A percentile compares a stretch with the other conserved stretches of the same genome.
Conservation (phyloP, 1,140 invertebrate genomes). For the Drosophila burlai region DNA sequence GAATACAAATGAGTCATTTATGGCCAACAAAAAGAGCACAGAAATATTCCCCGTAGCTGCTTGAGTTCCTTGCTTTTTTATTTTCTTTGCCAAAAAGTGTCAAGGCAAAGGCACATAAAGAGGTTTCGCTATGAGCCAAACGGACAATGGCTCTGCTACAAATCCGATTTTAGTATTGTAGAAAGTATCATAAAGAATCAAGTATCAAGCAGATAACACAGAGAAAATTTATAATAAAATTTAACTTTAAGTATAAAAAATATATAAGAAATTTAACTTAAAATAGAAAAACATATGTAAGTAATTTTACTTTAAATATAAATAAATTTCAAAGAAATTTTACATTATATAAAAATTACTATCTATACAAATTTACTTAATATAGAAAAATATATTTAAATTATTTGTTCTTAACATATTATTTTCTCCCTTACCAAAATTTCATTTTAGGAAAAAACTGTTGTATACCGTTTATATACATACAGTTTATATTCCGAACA, state of each 20-base stretch:
- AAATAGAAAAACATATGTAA: not conserved
- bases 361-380: no score
- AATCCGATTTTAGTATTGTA: not conserved
- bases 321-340: no score
- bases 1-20: constrained; percentile 65
- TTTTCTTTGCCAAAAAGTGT: constrained; percentile 28
- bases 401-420: no score
- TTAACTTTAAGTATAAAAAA: not conserved
- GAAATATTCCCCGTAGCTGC: constrained; percentile 17
- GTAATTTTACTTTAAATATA: not conserved
- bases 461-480: no score
- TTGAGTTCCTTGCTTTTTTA: not conserved
- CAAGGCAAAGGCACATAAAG: constrained; percentile 24
- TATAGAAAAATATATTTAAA: no score
- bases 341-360: no score
- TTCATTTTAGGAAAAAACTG: no score
- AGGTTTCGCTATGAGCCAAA: not conserved
- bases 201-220: no score
- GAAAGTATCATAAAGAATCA: not conserved
- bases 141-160: not conserved
- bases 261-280: not conserved
- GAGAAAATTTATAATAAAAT: no score
- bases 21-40: constrained; percentile 38
- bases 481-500: no score
- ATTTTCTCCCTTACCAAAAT: not conserved